Evolutionary conservation across 2,797 vertebrate species (phyloP).

Genomic region (Peromyscus nudipes): DNA sequence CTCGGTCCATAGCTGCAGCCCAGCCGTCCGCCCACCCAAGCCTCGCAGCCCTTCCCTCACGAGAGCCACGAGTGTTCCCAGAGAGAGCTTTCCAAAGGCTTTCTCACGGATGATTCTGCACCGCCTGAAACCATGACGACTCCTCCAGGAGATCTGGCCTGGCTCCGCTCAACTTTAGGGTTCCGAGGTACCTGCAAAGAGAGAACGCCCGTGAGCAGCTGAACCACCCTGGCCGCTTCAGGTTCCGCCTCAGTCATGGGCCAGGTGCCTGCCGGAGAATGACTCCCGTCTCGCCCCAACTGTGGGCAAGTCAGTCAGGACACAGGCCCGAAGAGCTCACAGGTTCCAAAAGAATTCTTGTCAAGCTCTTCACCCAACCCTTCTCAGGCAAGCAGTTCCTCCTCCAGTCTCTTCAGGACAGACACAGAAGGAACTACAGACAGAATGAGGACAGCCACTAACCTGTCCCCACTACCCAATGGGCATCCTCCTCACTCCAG

Average conservation of each 20-base stretch:
- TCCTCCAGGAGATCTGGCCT: background rate
- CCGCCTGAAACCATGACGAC: background rate
- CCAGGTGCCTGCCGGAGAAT: background rate
- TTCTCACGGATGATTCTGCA: background rate
- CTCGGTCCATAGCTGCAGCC: conserved; percentile 95
- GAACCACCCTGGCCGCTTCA: background rate
- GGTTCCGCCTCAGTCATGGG: background rate
- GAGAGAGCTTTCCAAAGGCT: background rate
- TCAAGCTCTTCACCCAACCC: background rate
- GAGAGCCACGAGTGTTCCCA: conserved; percentile 55
- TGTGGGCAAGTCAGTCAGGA: background rate
- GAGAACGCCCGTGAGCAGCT: background rate
- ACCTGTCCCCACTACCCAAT: background rate
- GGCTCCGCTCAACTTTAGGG: background rate
- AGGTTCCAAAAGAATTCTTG: background rate
- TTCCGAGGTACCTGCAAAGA: conserved; percentile 57
- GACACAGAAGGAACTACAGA: background rate
- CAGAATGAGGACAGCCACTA: too few relatives aligned
- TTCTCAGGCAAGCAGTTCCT: background rate
- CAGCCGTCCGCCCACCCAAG: conserved; percentile 70
- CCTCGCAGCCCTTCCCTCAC: conserved; percentile 74
- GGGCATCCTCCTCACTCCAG: rapidly evolving
- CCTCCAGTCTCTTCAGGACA: background rate
- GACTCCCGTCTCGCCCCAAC: rapidly evolving
- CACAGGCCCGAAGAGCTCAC: background rate